Evolutionary conservation across 2,888 invertebrate species (phyloP).

Genomic region (Myopa testacea): DNA sequence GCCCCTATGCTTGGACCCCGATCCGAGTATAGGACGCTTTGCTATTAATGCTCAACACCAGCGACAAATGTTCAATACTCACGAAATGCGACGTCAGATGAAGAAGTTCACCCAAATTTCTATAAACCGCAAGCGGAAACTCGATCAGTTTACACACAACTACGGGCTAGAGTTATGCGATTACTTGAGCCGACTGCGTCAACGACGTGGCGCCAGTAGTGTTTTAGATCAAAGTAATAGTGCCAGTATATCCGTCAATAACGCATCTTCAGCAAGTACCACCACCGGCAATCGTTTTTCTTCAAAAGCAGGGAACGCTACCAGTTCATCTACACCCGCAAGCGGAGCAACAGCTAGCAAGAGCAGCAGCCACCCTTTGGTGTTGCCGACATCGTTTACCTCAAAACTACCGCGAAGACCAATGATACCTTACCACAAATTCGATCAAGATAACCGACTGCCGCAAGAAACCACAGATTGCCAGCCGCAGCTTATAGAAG

Average conservation of each 20-base stretch:
- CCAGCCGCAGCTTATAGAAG: slow-evolving; percentile 85
- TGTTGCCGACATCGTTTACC: slow-evolving; percentile 63
- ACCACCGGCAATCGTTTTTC: slow-evolving; percentile 26
- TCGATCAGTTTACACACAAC: slow-evolving; percentile 85
- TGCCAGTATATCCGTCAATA: slow-evolving; percentile 40
- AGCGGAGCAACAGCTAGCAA: slow-evolving; percentile 54
- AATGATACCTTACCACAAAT: slow-evolving; percentile 8
- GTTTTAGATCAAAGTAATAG: slow-evolving; percentile 63
- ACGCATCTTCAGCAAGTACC: slow-evolving; percentile 41
- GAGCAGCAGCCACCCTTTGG: slow-evolving; percentile 55
- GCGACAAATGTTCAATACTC: slow-evolving; percentile 79
- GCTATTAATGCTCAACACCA: slow-evolving; percentile 82
- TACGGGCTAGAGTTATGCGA: slow-evolving; percentile 79
- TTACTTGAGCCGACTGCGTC: slow-evolving; percentile 63
- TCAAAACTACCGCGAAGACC: slow-evolving; percentile 65
- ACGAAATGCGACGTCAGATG: slow-evolving; percentile 80
- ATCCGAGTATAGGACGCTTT: slow-evolving; percentile 82
- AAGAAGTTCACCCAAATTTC: slow-evolving; percentile 83
- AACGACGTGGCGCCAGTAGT: slow-evolving; percentile 58
- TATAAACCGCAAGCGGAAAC: slow-evolving; percentile 87
- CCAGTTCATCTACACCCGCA: slow-evolving; percentile 20
- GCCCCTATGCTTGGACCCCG: slow-evolving; percentile 89
- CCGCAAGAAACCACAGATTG: slow-evolving; percentile 68
- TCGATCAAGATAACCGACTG: slow-evolving; percentile 56
- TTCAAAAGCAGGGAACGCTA: slow-evolving; percentile 27